Base-by-base conservation (phyloP, 2,888 invertebrate species). In the Chrysopilus asiliformis region DNA sequence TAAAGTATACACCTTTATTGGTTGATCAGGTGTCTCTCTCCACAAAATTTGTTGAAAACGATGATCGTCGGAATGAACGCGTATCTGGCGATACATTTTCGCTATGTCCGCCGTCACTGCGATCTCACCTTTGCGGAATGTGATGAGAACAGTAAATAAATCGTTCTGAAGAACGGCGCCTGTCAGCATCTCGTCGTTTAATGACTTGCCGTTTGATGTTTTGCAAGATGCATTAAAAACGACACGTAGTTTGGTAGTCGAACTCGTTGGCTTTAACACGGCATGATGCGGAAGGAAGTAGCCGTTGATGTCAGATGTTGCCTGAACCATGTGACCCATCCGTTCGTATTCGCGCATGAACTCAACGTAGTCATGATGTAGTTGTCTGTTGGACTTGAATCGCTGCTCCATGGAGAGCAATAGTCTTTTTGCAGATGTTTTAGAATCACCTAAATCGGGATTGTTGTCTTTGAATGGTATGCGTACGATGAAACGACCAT, bases 341-440 rank as follows among this genome's bases (percentile, higher is more conserved):
- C 13, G 12, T 13, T 26, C 12, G 13, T 26, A 26, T 39, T 50
- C 47, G 3, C 40, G 16, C 27, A 50, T 36, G 13, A 49, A 45
- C 1, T 39, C 28, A 7, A 29, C 22, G 26, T 50, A 49, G 5
- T 17, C 17, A 7, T 26, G 12, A 28, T 33, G 24, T 8, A 33
- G 14, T 10, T 10, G 10, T 6, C 9, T 13, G 19, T 20, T 20
- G 4, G 12, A 32, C 4, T 2, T 9, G 22, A 38, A 38, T 12
- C 31, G 27, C 3, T 12, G 20, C 12, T 38, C 38, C 10, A 33
- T n/a, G 2, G 16, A n/a, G n/a, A n/a, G n/a, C n/a, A n/a, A n/a
- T n/a, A n/a, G n/a, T n/a, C n/a, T n/a, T n/a, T n/a, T n/a, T n/a
- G n/a, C n/a, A n/a, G n/a, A n/a, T n/a, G n/a, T n/a, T n/a, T n/a